Evolutionary conservation across 2,888 invertebrate genomes (phyloP), one percentile per base, ranked within the genome.

Genomic region (Trissolcus brochymenae): DNA sequence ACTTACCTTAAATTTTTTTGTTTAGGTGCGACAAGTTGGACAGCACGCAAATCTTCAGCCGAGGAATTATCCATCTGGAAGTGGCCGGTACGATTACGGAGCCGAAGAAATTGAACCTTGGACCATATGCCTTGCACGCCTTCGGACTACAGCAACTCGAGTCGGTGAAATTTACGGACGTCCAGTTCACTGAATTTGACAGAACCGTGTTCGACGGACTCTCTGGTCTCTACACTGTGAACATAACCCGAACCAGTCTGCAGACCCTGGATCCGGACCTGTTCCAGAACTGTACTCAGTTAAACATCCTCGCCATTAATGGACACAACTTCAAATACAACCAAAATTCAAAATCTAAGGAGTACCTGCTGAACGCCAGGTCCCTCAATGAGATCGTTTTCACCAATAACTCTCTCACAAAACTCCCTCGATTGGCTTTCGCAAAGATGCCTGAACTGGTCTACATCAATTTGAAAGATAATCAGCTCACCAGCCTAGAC

Each of bases 351-450:
- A 74, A 79, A 3, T 87, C 90, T 1, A 86, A 89, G 50, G 90
- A 91, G 40, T 92, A 91, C 76, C 90, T 93, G 81, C 83, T 93
- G 1, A 92, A 92, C 68, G 91, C 93, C 6, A 90, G 92, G 3
- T 92, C 92, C 40, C 91, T 94, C 53, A 93, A 94, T 82, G 94
- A 95, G 86, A 90, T 95, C 35, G 93, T 93, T 82, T 90, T 95
- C 54, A 94, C 94, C 2, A 92, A 92, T 80, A 94, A 95, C 87
- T 92, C 92, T 73, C 90, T 95, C 81, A 90, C 91, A 79, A 91
- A 92, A 82, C 90, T 95, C 67, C 92, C 93, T 2, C 91, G 92
- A 19, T 91, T 91, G 53, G 92, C 93, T 0, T 94, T 95, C 84
- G 90, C 91, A 9, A 91, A 93, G 81, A 92, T 94, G 90, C 90